Conservation (phyloP, 2,113 vertebrate species). For the Lepidothrix coronata region DNA sequence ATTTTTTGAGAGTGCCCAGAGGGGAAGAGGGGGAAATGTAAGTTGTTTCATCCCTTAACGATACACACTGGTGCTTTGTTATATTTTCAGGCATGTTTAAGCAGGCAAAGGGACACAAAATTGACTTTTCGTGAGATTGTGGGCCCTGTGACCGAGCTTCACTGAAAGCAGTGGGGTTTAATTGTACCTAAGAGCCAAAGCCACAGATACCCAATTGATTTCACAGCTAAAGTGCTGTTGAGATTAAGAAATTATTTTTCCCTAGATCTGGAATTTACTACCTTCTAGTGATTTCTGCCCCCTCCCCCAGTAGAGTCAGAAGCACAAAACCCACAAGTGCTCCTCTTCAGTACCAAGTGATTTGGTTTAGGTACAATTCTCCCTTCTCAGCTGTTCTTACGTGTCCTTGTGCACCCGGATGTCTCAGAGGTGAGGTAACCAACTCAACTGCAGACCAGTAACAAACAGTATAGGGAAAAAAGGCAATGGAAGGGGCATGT, state of each 20-base stretch:
- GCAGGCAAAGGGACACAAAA: neutral
- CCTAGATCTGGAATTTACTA: neutral
- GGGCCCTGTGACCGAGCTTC: neutral
- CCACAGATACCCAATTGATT: neutral
- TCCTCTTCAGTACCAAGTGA: neutral
- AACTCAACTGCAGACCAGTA: neutral
- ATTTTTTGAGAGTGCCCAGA: neutral
- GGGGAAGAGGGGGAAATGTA: too few species aligned
- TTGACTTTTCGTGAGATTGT: neutral
- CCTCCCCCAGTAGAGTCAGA: neutral
- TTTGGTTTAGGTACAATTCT: neutral
- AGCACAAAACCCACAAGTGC: neutral
- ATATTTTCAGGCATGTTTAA: neutral
- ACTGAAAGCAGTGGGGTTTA: neutral
- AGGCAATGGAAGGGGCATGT: neutral
- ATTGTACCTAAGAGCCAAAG: neutral
- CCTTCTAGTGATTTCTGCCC: neutral
- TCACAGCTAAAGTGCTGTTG: neutral
- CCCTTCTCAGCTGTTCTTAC: neutral
- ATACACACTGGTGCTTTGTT: neutral
- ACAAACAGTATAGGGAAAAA: neutral
- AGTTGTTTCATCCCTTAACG: accelerated
- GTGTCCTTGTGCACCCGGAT: neutral
- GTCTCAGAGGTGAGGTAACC: neutral
- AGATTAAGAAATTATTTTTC: neutral